Evolutionary conservation across 2,797 vertebrate genomes (phyloP).

Genomic region (Schizothorax lantsangensis): DNA sequence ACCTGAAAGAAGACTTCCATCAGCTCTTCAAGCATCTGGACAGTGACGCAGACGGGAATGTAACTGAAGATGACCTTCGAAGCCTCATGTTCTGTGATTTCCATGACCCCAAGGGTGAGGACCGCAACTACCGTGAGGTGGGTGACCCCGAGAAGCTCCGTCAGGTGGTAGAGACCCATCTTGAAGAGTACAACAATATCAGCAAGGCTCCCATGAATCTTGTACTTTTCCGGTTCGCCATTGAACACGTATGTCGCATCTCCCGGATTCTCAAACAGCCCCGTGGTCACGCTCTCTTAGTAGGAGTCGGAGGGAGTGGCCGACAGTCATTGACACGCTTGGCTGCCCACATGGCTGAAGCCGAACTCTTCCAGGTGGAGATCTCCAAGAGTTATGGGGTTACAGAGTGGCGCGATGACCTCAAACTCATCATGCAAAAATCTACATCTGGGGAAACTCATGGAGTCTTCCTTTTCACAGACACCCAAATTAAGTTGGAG

Average conservation of each 20-base stretch:
- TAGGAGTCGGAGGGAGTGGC: slow-evolving; percentile 91
- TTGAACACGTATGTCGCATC: slow-evolving; percentile 90
- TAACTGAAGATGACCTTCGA: slow-evolving; percentile 88
- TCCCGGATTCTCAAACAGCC: slow-evolving; percentile 91
- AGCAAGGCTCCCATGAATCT: slow-evolving; percentile 92
- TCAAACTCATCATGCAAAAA: slow-evolving; percentile 85
- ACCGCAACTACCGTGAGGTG: slow-evolving; percentile 86
- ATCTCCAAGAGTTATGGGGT: slow-evolving; percentile 87
- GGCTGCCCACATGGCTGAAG: slow-evolving; percentile 89
- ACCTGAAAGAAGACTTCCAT: slow-evolving; percentile 81
- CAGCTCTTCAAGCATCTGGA: slow-evolving; percentile 84
- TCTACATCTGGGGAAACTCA: slow-evolving; percentile 84
- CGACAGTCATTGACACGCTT: slow-evolving; percentile 89
- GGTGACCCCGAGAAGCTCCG: slow-evolving; percentile 78
- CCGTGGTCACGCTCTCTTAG: slow-evolving; percentile 87
- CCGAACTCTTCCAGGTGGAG: slow-evolving; percentile 88
- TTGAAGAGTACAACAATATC: slow-evolving; percentile 89
- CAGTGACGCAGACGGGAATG: slow-evolving; percentile 80
- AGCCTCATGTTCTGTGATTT: slow-evolving; percentile 96
- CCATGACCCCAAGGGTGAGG: slow-evolving; percentile 86
- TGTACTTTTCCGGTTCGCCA: slow-evolving; percentile 91
- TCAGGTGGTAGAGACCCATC: slow-evolving; percentile 82
- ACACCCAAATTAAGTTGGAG: slow-evolving; percentile 90
- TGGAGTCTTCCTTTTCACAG: slow-evolving; percentile 90
- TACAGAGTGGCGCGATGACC: slow-evolving; percentile 87